Conservation (phyloP, 1,140 invertebrate genomes). For the Drosophila pseudoobscura region DNA sequence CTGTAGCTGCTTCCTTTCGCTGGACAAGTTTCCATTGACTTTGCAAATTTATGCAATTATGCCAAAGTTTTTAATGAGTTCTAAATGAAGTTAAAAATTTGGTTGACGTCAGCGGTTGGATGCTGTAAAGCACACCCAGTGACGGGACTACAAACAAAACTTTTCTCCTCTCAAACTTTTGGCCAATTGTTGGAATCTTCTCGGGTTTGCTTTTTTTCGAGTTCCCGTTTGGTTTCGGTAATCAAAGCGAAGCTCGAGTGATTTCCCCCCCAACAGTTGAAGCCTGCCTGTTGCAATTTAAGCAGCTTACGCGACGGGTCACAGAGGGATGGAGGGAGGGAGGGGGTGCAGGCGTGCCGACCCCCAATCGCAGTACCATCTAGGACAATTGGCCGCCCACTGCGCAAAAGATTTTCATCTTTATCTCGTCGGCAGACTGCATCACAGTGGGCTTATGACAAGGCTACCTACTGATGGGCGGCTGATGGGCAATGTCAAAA, state of each 20-base stretch:
- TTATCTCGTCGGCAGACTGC: conserved; percentile 40
- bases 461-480: conserved; percentile 16
- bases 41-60: conserved; percentile 81
- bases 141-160: conserved; percentile 46
- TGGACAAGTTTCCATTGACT: conserved; percentile 74
- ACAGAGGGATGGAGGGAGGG: not conserved
- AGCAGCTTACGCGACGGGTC: conserved; percentile 31
- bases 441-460: conserved; percentile 43
- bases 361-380: not conserved
- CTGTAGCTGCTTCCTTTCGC: conserved; percentile 4
- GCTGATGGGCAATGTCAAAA: conserved; percentile 39
- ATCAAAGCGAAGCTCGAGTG: conserved; percentile 32
- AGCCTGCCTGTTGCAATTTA: conserved; percentile 30
- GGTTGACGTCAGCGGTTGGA: conserved; percentile 67
- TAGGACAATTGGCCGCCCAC: conserved; percentile 30
- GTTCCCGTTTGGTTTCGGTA: conserved; percentile 34
- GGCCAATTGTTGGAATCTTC: conserved; percentile 47
- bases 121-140: conserved; percentile 67
- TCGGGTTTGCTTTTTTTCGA: not conserved
- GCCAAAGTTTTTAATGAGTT: conserved; percentile 81
- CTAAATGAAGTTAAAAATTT: conserved; percentile 80
- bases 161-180: conserved; percentile 52
- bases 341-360: not conserved
- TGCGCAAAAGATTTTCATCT: conserved; percentile 48
- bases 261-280: conserved; percentile 12